Evolutionary conservation across 2,888 invertebrate genomes (phyloP).

Genomic region (Orchesella flavescens): DNA sequence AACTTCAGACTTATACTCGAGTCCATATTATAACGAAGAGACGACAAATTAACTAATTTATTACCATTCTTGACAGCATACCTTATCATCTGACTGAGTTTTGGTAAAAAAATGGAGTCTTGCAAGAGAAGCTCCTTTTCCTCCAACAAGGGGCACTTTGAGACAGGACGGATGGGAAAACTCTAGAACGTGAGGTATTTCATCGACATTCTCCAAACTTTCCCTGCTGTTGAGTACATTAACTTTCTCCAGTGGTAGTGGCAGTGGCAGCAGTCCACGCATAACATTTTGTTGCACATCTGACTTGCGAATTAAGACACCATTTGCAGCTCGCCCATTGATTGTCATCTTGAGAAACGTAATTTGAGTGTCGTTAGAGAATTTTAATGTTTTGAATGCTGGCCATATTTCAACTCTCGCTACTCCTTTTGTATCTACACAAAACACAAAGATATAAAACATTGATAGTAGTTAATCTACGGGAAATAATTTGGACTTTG

Average conservation of each 20-base stretch:
- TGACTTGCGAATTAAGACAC: conserved; percentile 63
- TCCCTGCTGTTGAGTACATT: not conserved
- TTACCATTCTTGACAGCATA: not conserved
- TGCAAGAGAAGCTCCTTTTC: conserved; percentile 86
- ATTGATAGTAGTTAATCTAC: not conserved
- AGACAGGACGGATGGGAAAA: conserved; percentile 73
- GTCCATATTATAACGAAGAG: too few relatives aligned
- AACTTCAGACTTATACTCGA: too few relatives aligned
- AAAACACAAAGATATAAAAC: conserved; percentile 5
- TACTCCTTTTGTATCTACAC: conserved; percentile 59
- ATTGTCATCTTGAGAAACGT: conserved; percentile 60
- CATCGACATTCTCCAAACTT: not conserved
- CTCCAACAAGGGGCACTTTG: conserved; percentile 80
- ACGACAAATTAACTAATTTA: too few relatives aligned
- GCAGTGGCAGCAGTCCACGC: not conserved
- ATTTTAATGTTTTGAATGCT: conserved; percentile 23
- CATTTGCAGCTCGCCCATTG: conserved; percentile 65
- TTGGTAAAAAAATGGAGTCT: conserved; percentile 75
- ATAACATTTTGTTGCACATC: conserved; percentile 16
- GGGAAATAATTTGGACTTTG: not conserved
- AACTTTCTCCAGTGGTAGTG: not conserved
- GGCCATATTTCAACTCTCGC: conserved; percentile 70
- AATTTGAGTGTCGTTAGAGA: conserved; percentile 62
- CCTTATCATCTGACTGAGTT: not conserved
- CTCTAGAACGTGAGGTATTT: conserved; percentile 6